Percentiles rank a stretch among this genome's conserved stretches.
phyloP scores from a whole-genome alignment of 2,113 vertebrate genomes.

The Apodemus speciosus region DNA sequence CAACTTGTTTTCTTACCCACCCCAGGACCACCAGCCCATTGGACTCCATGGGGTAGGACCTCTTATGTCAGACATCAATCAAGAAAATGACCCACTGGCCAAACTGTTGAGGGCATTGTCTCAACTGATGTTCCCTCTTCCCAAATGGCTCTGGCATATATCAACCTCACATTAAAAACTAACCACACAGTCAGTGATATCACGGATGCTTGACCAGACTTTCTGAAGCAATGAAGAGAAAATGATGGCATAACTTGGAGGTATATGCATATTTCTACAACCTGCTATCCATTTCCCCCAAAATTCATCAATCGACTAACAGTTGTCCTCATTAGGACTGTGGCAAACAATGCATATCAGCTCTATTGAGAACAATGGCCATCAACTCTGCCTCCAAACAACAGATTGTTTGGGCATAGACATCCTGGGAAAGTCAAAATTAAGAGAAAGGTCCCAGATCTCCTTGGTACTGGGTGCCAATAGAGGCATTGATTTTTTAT shows the following conservation, averaged over 20 bases:
- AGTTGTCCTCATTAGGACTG: not conserved
- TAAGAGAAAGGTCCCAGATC: not conserved
- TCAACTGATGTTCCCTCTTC: too few relatives aligned
- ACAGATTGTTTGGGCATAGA: not conserved
- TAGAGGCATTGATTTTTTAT: not conserved
- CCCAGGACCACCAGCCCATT: not conserved
- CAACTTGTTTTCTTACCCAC: not conserved
- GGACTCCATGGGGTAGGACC: too few relatives aligned
- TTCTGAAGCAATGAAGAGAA: constrained; percentile 24
- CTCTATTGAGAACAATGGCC: not conserved
- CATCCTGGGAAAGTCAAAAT: not conserved
- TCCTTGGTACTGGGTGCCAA: not conserved
- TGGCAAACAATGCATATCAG: fast-evolving
- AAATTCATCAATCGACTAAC: not conserved
- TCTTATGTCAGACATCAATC: not conserved
- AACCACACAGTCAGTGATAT: not conserved
- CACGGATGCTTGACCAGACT: not conserved
- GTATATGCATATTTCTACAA: not conserved
- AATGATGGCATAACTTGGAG: not conserved
- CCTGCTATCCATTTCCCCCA: not conserved
- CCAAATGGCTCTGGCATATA: not conserved
- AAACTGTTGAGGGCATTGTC: not conserved
- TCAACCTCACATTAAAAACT: not conserved
- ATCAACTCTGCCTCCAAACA: not conserved
- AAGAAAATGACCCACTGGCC: not conserved